Evolutionary conservation across 2,113 vertebrate species (phyloP), one percentile per base, ranked within the genome.

Genomic region (Lethenteron camtschaticum): DNA sequence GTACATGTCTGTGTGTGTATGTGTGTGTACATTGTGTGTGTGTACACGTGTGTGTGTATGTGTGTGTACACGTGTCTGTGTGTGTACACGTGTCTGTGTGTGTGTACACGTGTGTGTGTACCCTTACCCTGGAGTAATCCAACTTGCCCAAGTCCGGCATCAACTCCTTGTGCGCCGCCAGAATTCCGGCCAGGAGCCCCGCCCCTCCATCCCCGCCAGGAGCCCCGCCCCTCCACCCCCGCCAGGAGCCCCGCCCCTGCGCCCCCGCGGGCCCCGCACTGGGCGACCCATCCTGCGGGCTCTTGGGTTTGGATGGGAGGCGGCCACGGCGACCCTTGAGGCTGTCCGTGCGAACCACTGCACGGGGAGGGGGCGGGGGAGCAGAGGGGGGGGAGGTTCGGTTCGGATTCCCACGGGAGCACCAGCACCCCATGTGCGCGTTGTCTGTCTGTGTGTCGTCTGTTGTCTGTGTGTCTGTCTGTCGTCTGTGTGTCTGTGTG

Each of bases 231-330:
- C 41, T 41, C 41, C 41, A 41, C 41, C 70, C 90, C 88, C 81
- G 88, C 92, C 79, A 95, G 92, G 81, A 95, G 85, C 83, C 92
- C 95, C 81, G 95, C 88, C 41, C 41, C 41, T 41, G 41, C 41
- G 3, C 41, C 41, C 70, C 88, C 81, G 88, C 92, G 80, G 94
- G 85, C 83, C 92, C 41, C 41, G 41, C 5, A 85, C 78, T 90
- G 72, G 90, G 88, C 60, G 89, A 91, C 68, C 89, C 88, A 75
- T 96, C 92, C 81, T 92, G 92, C 73, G 92, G 92, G 78, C 90
- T 96, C 86, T 96, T 95, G 78, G 92, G 92, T 80, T 96, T 96
- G 76, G 92, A 96, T 70, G 92, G 92, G 73, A 96, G 80, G 69
- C 92, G 88, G 79, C 90, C 92, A 83, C 92, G 85, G 73, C 92